Evolutionary conservation across 1,140 invertebrate species (phyloP).

Genomic region (Saccostrea glomerata): DNA sequence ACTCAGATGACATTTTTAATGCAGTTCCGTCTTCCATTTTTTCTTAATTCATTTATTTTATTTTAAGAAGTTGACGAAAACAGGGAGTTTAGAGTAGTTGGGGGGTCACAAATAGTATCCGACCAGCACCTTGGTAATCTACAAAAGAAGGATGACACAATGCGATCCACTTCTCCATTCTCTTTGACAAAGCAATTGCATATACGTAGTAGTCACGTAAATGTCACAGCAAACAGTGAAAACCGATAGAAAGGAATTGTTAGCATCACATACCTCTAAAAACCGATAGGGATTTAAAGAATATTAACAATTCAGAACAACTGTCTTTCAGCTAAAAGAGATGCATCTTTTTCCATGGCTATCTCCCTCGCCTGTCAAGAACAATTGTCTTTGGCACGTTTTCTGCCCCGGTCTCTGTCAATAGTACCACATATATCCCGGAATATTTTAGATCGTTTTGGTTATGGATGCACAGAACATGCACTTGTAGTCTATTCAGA

Average conservation of each 20-base stretch:
- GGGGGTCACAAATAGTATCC: neutral
- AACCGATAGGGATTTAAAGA: neutral
- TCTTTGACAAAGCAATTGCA: neutral
- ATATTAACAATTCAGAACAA: conserved; percentile 9
- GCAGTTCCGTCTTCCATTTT: no score
- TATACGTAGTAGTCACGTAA: neutral
- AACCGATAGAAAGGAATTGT: neutral
- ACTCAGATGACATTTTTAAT: no score
- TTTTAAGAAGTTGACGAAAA: conserved; percentile 17
- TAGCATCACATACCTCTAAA: neutral
- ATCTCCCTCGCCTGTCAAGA: neutral
- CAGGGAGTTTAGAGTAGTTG: neutral
- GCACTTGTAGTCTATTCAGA: neutral
- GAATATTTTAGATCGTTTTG: neutral
- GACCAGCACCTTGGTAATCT: neutral
- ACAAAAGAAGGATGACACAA: neutral
- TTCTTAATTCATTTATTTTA: no score
- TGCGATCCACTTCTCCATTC: neutral
- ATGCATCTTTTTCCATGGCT: conserved; percentile 4
- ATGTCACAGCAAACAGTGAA: neutral
- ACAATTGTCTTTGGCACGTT: neutral
- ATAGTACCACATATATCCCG: neutral
- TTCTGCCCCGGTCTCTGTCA: neutral
- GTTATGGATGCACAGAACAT: neutral
- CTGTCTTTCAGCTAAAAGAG: neutral